These are phyloP conservation scores for Caenorhabditis wallacei DNA, from an alignment of 2,888 invertebrate species.

Conservation along the genomic window DNA sequence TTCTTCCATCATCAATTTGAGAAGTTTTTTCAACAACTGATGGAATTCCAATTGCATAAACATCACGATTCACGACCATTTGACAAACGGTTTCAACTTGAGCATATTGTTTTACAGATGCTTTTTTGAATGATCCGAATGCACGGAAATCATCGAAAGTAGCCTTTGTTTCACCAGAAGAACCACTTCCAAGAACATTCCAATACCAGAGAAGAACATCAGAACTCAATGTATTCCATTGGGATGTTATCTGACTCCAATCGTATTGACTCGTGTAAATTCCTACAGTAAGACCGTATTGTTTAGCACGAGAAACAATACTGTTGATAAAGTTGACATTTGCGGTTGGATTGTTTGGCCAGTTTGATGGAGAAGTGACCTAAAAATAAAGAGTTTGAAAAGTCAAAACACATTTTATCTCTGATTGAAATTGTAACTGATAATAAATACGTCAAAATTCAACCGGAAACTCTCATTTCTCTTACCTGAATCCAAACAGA, in stretches of 20 bases:
- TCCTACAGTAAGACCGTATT: slow-evolving; percentile 60
- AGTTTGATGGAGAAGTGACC: slow-evolving; percentile 70
- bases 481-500: slow-evolving; percentile 68
- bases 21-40: slow-evolving; percentile 18
- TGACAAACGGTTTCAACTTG: slow-evolving; percentile 59
- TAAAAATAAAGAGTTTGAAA: slow-evolving; percentile 20
- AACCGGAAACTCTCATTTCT: too few relatives aligned
- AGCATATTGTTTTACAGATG: slow-evolving; percentile 65
- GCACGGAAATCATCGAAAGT: slow-evolving; percentile 66
- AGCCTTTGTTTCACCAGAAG: slow-evolving; percentile 62
- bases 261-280: slow-evolving; percentile 67
- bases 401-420: too few relatives aligned
- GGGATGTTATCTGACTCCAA: slow-evolving; percentile 66
- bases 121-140: slow-evolving; percentile 63
- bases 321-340: slow-evolving; percentile 68
- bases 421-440: too few relatives aligned
- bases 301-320: slow-evolving; percentile 60
- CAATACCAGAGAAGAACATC: slow-evolving; percentile 69
- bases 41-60: slow-evolving; percentile 63
- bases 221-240: slow-evolving; percentile 50
- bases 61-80: slow-evolving; percentile 60
- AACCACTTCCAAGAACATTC: slow-evolving; percentile 62
- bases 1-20: slow-evolving; percentile 14
- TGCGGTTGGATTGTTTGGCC: slow-evolving; percentile 50
- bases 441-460: too few relatives aligned